These are phyloP conservation scores for Tipula vernalis DNA, from an alignment of 2,888 invertebrate species.

Conservation along the genomic window DNA sequence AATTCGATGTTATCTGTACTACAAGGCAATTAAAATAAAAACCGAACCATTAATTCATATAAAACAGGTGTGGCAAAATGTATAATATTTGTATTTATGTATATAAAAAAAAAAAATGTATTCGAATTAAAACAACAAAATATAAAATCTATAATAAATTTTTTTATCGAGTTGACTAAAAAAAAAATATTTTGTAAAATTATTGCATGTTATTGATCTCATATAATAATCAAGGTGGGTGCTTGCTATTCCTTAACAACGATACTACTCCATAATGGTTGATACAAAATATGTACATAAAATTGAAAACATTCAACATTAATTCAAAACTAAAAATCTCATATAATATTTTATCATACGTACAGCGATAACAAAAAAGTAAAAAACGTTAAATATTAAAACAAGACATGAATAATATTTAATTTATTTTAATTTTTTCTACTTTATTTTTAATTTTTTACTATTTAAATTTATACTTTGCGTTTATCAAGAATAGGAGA, in stretches of 20 bases:
- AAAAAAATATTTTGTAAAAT: background rate
- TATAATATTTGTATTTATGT: background rate
- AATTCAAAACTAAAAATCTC: background rate
- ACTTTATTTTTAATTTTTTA: background rate
- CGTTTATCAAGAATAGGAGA: background rate
- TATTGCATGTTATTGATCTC: background rate
- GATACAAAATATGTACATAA: background rate
- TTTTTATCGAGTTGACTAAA: constrained; percentile 1
- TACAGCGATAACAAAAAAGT: background rate
- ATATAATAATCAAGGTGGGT: background rate
- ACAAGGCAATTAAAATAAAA: constrained; percentile 4
- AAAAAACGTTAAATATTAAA: background rate
- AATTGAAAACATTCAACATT: constrained; percentile 4
- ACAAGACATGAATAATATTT: background rate
- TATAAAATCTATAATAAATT: background rate
- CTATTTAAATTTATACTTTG: background rate
- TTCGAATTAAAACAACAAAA: background rate
- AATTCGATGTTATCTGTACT: background rate
- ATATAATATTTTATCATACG: background rate
- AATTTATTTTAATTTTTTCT: background rate
- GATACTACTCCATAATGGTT: background rate
- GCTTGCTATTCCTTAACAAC: background rate
- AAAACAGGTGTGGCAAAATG: background rate
- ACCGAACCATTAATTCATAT: background rate
- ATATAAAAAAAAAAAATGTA: background rate